Evolutionary conservation across 2,113 vertebrate genomes (phyloP), one percentile per base, ranked within the genome.

Genomic region (Chrysochloris asiatica): DNA sequence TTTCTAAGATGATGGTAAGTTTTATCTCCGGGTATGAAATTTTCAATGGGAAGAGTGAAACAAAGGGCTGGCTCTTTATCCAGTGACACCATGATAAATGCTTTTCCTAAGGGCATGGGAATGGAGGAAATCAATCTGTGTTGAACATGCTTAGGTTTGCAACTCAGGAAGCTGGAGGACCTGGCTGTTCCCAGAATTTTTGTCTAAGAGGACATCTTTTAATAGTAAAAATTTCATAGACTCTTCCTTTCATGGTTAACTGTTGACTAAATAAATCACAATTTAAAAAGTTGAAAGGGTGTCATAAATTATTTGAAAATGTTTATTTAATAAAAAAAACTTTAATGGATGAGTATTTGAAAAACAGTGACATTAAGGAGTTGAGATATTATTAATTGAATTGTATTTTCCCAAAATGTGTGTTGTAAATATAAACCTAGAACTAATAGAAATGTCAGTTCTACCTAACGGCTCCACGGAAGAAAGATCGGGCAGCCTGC

Each of bases 21-120:
- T 95, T 94, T 94, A 96, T 94, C 88, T 94, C 88, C 59, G 65
- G n/a, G 52, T 87, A 93, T 95, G 86, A 96, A 95, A 93, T 91
- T 94, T 94, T 95, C 93, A 89, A 86, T 83, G 93, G 59, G 65
- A 94, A 90, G 86, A 94, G 43, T 78, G 79, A 93, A 83, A 91
- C 87, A 81, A 91, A 91, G 43, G 75, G 85, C 88, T 94, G 85
- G 30, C 38, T 88, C 92, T 95, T 96, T 73, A 94, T 94, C 75
- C 67, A 90, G 91, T 93, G 95, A 93, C 36, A 78, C 36, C 17
- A 83, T 95, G 80, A 93, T 90, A 82, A 95, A 93, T 95, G 82
- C 56, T 90, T 92, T 75, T 94, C 45, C 85, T 91, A 95, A 85
- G 72, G 82, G 28, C 33, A 59, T 80, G 33, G 30, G 77, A 45